A percentile compares a stretch with the other conserved stretches of the same genome.
These are phyloP conservation scores for Apodemia zela DNA, from an alignment of 2,888 invertebrate species.

Conservation along the genomic window DNA sequence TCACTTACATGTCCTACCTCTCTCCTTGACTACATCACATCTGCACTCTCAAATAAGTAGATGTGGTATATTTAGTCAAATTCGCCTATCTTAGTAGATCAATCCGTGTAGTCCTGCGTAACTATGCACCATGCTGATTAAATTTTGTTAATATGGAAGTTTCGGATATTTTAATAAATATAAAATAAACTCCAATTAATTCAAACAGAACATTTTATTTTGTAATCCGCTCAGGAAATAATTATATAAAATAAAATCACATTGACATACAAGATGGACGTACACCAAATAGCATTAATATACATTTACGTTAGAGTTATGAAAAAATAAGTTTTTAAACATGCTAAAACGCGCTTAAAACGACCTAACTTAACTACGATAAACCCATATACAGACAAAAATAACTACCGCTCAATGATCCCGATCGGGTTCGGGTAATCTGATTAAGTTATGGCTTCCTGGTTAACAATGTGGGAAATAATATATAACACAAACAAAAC, in stretches of 20 bases:
- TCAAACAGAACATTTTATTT: constrained; percentile 81
- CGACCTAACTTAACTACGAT: constrained; percentile 74
- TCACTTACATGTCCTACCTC: too few relatives aligned
- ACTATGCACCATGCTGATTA: too few relatives aligned
- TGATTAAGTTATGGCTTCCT: constrained; percentile 41
- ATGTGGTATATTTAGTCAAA: not conserved
- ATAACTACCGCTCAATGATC: constrained; percentile 48
- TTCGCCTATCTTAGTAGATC: not conserved
- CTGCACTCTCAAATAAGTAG: not conserved
- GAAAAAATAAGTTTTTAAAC: constrained; percentile 52
- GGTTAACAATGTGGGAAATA: constrained; percentile 68
- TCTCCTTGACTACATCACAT: too few relatives aligned
- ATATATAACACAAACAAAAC: constrained; percentile 79
- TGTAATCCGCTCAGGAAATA: constrained; percentile 40
- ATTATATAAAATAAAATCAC: constrained; percentile 65
- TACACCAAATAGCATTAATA: constrained; percentile 76
- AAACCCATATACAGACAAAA: constrained; percentile 79
- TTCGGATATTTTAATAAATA: constrained; percentile 25
- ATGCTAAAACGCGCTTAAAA: constrained; percentile 54
- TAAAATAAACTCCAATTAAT: constrained; percentile 63
- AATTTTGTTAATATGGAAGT: too few relatives aligned
- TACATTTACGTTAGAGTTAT: constrained; percentile 70
- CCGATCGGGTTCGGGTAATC: constrained; percentile 28
- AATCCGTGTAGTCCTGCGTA: too few relatives aligned
- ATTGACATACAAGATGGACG: constrained; percentile 69